Percentiles rank a stretch among this genome's conserved stretches.
Conservation (phyloP, 2,797 vertebrate genomes). For the Iguana delicatissima region DNA sequence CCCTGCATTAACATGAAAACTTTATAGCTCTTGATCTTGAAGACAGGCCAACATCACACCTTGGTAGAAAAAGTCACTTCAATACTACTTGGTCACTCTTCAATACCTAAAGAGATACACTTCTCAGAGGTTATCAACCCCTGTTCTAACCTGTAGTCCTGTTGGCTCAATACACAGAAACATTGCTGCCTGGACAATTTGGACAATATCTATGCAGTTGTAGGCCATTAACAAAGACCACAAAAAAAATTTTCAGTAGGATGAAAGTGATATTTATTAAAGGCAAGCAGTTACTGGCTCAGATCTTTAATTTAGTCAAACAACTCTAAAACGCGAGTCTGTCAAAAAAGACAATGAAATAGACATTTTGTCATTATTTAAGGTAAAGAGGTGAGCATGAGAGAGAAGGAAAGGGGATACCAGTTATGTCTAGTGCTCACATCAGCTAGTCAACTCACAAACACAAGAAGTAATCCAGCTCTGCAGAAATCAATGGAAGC, state of each 20-base stretch:
- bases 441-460: slow-evolving; percentile 4
- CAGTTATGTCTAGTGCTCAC: background rate
- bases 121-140: background rate
- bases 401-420: background rate
- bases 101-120: background rate
- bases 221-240: background rate
- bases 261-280: background rate
- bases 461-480: background rate
- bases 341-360: background rate
- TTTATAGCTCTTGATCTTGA: too few relatives aligned
- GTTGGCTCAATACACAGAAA: background rate
- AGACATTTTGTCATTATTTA: background rate
- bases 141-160: background rate
- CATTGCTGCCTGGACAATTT: background rate
- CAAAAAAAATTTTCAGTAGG: background rate
- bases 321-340: background rate
- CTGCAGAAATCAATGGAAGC: background rate
- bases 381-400: background rate
- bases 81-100: background rate
- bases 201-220: background rate
- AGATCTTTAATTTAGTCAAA: background rate
- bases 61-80: background rate
- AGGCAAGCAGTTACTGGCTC: background rate
- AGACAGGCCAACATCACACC: background rate
- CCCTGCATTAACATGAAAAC: background rate